Conservation (phyloP, 2,113 vertebrate genomes). For the Tretioscincus oriximinensis region DNA sequence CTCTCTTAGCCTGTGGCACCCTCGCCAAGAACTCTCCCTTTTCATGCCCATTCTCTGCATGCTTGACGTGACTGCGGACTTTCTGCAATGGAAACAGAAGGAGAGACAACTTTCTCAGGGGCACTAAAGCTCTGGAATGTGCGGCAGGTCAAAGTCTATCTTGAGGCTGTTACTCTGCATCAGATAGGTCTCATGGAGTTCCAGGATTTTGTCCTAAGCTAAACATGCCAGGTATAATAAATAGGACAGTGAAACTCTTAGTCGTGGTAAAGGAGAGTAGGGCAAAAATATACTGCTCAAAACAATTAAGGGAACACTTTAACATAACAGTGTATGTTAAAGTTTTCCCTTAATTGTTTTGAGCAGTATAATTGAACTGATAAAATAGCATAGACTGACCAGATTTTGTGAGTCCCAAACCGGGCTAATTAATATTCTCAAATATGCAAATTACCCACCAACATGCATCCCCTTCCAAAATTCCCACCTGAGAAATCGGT, state of each 20-base stretch:
- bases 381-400: no score
- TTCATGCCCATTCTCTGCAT: background rate
- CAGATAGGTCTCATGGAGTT: conserved; percentile 1
- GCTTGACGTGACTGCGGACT: background rate
- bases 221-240: background rate
- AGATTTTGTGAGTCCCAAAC: no score
- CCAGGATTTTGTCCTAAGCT: background rate
- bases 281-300: background rate
- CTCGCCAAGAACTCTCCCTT: background rate
- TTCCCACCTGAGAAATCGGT: no score
- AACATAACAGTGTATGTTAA: no score
- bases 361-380: no score
- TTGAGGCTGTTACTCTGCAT: background rate
- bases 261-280: background rate
- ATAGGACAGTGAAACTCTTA: background rate
- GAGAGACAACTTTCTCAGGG: background rate
- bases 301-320: no score
- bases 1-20: conserved; percentile 22
- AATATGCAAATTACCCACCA: no score
- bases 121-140: background rate
- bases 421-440: no score
- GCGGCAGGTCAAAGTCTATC: conserved; percentile 16
- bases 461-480: no score
- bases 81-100: conserved; percentile 22
- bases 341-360: no score